Percentiles rank a stretch among this genome's conserved stretches.
Conservation (phyloP, 2,888 invertebrate species). For the Tridacna crocea region DNA sequence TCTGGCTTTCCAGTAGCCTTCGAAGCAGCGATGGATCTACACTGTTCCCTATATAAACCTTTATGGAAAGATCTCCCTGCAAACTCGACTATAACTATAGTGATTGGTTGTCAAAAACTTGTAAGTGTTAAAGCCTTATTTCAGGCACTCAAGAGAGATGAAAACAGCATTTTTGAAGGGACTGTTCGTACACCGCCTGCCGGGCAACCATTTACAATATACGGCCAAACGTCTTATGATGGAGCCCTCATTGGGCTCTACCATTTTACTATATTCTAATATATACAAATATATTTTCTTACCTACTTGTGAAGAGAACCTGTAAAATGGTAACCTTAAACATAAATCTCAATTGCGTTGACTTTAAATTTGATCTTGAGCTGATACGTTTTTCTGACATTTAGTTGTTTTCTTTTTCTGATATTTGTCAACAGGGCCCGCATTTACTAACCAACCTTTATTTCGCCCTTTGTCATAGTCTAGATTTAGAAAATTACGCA, state of each 20-base stretch:
- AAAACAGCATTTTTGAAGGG: slow-evolving; percentile 56
- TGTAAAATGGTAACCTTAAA: no score
- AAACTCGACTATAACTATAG: slow-evolving; percentile 48
- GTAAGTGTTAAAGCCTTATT: slow-evolving; percentile 43
- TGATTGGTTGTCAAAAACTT: slow-evolving; percentile 48
- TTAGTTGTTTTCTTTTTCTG: no score
- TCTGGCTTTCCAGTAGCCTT: slow-evolving; percentile 62
- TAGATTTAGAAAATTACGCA: no score
- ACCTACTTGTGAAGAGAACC: no score
- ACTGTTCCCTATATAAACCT: slow-evolving; percentile 59
- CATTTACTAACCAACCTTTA: no score
- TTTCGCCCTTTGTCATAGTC: no score
- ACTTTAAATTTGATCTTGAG: no score
- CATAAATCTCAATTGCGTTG: no score
- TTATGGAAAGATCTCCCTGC: slow-evolving; percentile 61
- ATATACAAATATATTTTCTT: no score
- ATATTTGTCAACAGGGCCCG: no score
- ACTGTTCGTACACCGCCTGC: slow-evolving; percentile 56
- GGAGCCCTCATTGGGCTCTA: slow-evolving; percentile 50
- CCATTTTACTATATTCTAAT: slow-evolving; percentile 57
- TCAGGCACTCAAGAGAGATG: slow-evolving; percentile 38
- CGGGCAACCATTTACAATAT: slow-evolving; percentile 60
- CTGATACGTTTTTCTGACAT: no score
- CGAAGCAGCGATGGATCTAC: slow-evolving; percentile 51
- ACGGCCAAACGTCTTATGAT: slow-evolving; percentile 42